Evolutionary conservation across 2,888 invertebrate species (phyloP), one percentile per base, ranked within the genome.

Genomic region (Chloroclysta siterata): DNA sequence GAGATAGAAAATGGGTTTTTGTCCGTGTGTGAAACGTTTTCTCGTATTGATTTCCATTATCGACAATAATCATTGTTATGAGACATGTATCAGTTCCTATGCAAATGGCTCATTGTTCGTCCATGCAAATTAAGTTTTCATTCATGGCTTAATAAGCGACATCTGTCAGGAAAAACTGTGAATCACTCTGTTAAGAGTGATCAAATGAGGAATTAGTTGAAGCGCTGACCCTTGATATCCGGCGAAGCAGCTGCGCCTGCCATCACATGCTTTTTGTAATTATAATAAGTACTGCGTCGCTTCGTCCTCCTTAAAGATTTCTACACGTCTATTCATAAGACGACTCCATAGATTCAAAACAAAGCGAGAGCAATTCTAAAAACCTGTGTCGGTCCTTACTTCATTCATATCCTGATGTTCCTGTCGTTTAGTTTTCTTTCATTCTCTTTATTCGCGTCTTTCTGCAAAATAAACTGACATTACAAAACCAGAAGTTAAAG

Each of bases 171-270:
- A 79, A 84, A 84, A 88, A 87, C 86, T 92, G 68, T 70, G 92
- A 93, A 90, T 92, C 92, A 92, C 83, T 88, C 85, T 81, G 89
- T 88, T 86, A 87, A 83, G 77, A 82, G 82, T 87, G 85, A 85
- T 86, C 88, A 86, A 87, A 87, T 85, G 87, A 84, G 77, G 82
- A 80, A 79, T 79, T 82, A 87, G 83, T 89, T 89, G n/a, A 88
- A 86, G 82, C 81, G 83, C 80, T 92, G 92, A 92, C 92, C 92
- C 89, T 85, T 85, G 82, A 81, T 86, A 89, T 91, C 92, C 92
- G 91, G 78, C 77, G 82, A 42, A 47, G 86, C 92, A 90, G 90
- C 90, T 91, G 91, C 87, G 70, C 39, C 17, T 17, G 22, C 56
- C 48, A 56, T 53, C 74, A 82, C 84, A 78, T 80, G 82, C 82